A percentile compares a stretch with the other conserved stretches of the same genome.
Conservation (phyloP, 2,888 invertebrate species). For the Unio delphinus region DNA sequence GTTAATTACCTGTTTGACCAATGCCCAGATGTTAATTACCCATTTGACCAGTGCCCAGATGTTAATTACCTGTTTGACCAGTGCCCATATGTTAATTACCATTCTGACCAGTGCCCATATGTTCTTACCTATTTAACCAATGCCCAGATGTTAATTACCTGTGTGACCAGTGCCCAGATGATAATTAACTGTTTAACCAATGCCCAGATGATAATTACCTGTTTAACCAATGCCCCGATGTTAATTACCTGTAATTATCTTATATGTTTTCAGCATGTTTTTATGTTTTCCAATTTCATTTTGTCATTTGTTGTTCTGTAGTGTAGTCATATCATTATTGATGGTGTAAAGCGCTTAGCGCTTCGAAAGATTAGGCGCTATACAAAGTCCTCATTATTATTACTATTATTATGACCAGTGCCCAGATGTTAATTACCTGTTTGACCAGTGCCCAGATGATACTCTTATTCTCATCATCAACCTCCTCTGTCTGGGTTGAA, state of each 20-base stretch:
- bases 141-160: conserved; percentile 81
- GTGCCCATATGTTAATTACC: conserved; percentile 86
- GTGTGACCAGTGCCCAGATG: conserved; percentile 91
- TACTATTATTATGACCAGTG: conserved; percentile 76
- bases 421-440: conserved; percentile 82
- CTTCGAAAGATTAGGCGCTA: no score
- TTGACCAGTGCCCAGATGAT: conserved; percentile 94
- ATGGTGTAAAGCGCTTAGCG: no score
- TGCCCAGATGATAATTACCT: conserved; percentile 88
- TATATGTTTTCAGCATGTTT: no score
- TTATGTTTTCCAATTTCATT: no score
- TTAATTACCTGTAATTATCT: conserved; percentile 75
- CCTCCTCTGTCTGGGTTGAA: conserved; percentile 84
- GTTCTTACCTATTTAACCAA: conserved; percentile 84
- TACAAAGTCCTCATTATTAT: conserved; percentile 74
- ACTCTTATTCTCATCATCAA: conserved; percentile 95
- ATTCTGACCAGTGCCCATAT: conserved; percentile 93
- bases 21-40: conserved; percentile 83
- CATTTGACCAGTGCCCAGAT: conserved; percentile 93
- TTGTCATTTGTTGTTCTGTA: no score
- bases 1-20: conserved; percentile 84
- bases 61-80: conserved; percentile 84
- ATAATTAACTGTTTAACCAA: conserved; percentile 84
- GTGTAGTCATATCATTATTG: no score
- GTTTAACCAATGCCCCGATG: conserved; percentile 91